phyloP scores from a whole-genome alignment of 2,888 invertebrate species.

The Drosophila lacicola region DNA sequence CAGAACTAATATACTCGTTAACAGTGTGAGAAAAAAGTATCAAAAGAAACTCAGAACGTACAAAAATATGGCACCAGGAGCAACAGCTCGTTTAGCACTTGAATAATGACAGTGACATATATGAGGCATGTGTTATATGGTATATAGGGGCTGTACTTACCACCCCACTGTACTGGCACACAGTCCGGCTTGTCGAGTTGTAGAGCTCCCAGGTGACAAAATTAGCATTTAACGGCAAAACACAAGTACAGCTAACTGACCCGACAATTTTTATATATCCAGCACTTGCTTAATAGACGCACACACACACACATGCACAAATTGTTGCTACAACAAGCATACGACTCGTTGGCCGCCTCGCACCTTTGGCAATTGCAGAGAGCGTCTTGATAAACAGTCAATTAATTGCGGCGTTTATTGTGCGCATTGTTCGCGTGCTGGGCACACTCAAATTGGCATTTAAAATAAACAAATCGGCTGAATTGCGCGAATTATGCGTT shows the following conservation, averaged over 20 bases:
- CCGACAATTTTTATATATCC: slow-evolving; percentile 43
- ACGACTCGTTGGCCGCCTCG: slow-evolving; percentile 12
- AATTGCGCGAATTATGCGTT: slow-evolving; percentile 48
- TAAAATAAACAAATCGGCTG: slow-evolving; percentile 39
- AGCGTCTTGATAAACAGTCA: slow-evolving; percentile 51
- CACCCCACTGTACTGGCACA: slow-evolving; percentile 17
- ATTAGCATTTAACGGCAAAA: slow-evolving; percentile 57
- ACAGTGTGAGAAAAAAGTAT: background rate
- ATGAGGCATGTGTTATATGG: background rate
- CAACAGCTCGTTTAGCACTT: slow-evolving; percentile 64
- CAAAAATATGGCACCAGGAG: slow-evolving; percentile 34
- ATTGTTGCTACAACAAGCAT: slow-evolving; percentile 32
- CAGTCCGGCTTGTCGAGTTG: slow-evolving; percentile 21
- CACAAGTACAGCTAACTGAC: slow-evolving; percentile 30
- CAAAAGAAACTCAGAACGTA: slow-evolving; percentile 3
- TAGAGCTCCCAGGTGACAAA: slow-evolving; percentile 52
- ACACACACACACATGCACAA: slow-evolving; percentile 28
- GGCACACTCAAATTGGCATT: slow-evolving; percentile 41
- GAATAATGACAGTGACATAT: slow-evolving; percentile 11
- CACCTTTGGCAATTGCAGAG: slow-evolving; percentile 30
- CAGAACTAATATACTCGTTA: background rate
- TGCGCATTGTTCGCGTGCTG: slow-evolving; percentile 57
- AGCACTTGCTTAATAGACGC: slow-evolving; percentile 29
- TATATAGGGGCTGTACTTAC: slow-evolving; percentile 38
- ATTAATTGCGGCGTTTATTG: slow-evolving; percentile 57